Evolutionary conservation across 2,888 invertebrate species (phyloP), one percentile per base, ranked within the genome.

Genomic region (Axea sp.): DNA sequence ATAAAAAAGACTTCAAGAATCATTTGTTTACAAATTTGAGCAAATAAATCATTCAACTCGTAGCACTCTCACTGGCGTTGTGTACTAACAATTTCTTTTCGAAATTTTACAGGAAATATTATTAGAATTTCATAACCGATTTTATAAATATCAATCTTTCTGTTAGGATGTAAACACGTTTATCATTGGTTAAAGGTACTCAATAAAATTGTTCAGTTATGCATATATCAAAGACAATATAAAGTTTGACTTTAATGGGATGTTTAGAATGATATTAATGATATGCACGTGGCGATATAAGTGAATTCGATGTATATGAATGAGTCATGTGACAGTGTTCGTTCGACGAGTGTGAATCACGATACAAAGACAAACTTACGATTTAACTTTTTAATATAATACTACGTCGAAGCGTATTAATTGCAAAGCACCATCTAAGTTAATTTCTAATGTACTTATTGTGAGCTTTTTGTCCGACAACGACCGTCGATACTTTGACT

Each of bases 391-490:
- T 19, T 35, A 41, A 59, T 53, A 11, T 71, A 72, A 71, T 60
- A 76, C 77, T 81, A 82, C 67, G 73, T 79, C 74, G 75, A 82
- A 81, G 83, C 82, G 78, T 78, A 78, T 80, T 75, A 76, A 81
- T 77, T 81, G 75, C 79, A 78, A 81, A 83, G 83, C 82, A 82
- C 81, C 81, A 76, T 81, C 82, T 82, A 82, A 62, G 78, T 71
- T 78, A 73, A 77, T 2, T 19, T 69, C 78, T 79, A 80, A 76
- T 68, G 60, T 75, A 81, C 78, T 69, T 78, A 78, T 76, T 49
- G 59, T 79, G 78, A 81, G 80, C 77, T 67, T 74, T 51, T 45
- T 7, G 26, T 39, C 15, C 31, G 59, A 76, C 43, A 57, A 43
- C 30, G 11, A 24, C 47, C 28, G 35, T 39, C 45, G 43, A 57